A percentile compares a stretch with the other conserved stretches of the same genome.
Conservation (phyloP, 1,140 invertebrate species). For the Dendroctonus valens region DNA sequence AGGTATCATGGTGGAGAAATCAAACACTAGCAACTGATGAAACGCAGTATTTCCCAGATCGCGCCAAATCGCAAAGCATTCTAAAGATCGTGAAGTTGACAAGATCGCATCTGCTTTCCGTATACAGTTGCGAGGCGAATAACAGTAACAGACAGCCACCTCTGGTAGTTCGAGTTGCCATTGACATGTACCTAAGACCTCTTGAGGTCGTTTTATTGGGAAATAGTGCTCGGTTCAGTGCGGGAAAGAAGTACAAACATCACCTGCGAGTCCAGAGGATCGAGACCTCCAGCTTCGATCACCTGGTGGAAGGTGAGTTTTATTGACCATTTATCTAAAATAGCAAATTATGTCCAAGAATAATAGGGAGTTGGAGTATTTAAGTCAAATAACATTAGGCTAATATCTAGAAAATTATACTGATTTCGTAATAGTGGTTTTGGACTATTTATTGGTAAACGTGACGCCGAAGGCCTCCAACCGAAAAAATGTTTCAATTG, state of each 20-base stretch:
- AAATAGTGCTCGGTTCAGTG: constrained; percentile 53
- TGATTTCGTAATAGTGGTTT: no score
- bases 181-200: constrained; percentile 71
- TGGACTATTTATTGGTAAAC: no score
- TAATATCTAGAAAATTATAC: no score
- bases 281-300: constrained; percentile 63
- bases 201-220: constrained; percentile 57
- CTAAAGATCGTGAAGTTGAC: constrained; percentile 48
- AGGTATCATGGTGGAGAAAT: constrained; percentile 60
- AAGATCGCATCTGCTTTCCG: constrained; percentile 70
- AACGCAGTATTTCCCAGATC: constrained; percentile 51
- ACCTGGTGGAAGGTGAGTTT: constrained; percentile 64
- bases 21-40: constrained; percentile 55
- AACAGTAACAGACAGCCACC: constrained; percentile 67
- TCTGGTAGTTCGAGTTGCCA: constrained; percentile 64
- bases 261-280: constrained; percentile 63
- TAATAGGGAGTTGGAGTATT: no score
- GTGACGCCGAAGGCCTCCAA: no score
- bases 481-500: no score
- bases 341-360: no score
- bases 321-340: neutral
- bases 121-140: constrained; percentile 79
- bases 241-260: constrained; percentile 61
- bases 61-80: constrained; percentile 46
- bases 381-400: no score